These are phyloP conservation scores for Cerastis rubricosa DNA, from an alignment of 2,888 invertebrate genomes.

Conservation along the genomic window DNA sequence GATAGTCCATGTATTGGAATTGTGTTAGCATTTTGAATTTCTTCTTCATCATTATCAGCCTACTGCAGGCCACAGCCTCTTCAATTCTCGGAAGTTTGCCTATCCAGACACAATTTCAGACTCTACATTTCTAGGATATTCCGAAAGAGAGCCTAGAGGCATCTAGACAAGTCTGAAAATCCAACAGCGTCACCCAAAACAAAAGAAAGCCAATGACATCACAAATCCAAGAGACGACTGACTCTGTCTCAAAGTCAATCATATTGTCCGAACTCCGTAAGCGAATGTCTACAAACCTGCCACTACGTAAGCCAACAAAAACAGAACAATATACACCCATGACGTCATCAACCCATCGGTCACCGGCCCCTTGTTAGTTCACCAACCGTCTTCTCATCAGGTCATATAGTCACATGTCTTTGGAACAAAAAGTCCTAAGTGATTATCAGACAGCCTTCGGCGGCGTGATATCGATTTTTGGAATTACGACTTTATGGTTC, in stretches of 20 bases:
- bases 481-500: constrained; percentile 3
- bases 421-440: constrained; percentile 41
- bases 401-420: constrained; percentile 50
- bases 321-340: constrained; percentile 53
- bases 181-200: background rate
- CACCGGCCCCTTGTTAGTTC: constrained; percentile 61
- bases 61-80: background rate
- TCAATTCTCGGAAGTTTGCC: background rate
- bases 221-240: background rate
- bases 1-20: background rate
- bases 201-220: constrained; percentile 36
- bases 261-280: constrained; percentile 5
- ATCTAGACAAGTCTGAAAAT: background rate
- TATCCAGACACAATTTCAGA: background rate
- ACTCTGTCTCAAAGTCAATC: constrained; percentile 22
- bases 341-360: constrained; percentile 63
- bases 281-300: constrained; percentile 42
- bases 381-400: constrained; percentile 62
- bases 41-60: background rate
- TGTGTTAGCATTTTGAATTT: background rate
- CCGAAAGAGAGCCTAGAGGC: background rate
- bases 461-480: constrained; percentile 36
- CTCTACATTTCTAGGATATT: background rate
- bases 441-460: background rate
- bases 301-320: constrained; percentile 36